Base-by-base conservation (phyloP, 2,797 vertebrate genomes). In the Micrastur ruficollis region DNA sequence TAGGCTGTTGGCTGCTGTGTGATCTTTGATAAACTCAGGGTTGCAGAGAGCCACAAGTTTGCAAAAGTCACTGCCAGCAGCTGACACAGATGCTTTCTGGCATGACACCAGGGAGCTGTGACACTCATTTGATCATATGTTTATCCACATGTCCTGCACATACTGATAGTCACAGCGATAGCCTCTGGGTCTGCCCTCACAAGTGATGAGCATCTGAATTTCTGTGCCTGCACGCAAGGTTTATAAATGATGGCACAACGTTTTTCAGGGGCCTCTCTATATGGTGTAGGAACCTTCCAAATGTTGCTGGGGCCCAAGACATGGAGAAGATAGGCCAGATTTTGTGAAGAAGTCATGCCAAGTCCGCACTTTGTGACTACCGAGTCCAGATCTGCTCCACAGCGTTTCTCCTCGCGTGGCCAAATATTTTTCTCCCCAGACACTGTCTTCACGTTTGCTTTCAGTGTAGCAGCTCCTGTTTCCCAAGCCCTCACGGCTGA, bases 71-170 rank as follows among this genome's bases (percentile, higher is more conserved):
- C 72, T 74, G 91, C 93, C 92, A 92, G 90, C 86, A 94, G 91
- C 89, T 86, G 87, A 94, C 88, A 91, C 93, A 85, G 93, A 93
- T 93, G 91, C 91, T 95, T 82, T 71, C 89, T 95, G 95, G 94
- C 79, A 38, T 1, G 1, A 50, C 66, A 92, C 86, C 95, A 86
- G 90, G 75, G 90, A 95, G 90, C 71, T 56, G 83, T 78, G 94
- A 79, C 88, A 95, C 86, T 90, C 93, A 7, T 71, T 52, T 76
- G 82, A 93, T 94, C 92, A 55, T 81, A 76, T 94, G 87, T 95
- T 96, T 85, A 86, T 31, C 63, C 83, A 79, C 93, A 91, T 75
- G 84, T 94, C 89, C 93, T 14, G 0, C 78, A 67, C 92, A 76
- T 9, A 73, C 31, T 47, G 91, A 78, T 40, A 93, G 93, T 34